Evolutionary conservation across 2,113 vertebrate species (phyloP), one percentile per base, ranked within the genome.

Genomic region (Electrona antarctica): DNA sequence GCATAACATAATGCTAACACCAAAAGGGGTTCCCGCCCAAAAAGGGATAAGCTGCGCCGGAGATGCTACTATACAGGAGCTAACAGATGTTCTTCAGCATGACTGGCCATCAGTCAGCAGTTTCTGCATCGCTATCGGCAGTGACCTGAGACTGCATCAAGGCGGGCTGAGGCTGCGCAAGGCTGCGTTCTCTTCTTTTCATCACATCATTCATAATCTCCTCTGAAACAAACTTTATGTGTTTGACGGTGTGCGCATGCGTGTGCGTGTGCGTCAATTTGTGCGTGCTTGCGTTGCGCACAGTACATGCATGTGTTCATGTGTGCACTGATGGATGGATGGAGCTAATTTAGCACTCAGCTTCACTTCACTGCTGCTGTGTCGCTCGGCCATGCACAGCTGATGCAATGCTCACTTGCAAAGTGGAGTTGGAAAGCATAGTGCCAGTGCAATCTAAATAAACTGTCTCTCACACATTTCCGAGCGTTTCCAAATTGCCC

Each of bases 381-480:
- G 75, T 71, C 77, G 60, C 68, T 68, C 60, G 59, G 62, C 13
- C 15, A 21, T 21, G 29, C 55, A 67, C 52, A 61, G 73, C 74
- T 78, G 61, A 75, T 73, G 71, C 72, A 81, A 69, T 52, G 56
- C 58, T 71, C 77, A 83, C 66, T 85, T 86, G 72, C 70, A 73
- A 82, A 85, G 75, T 66, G 69, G 52, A 75, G 74, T 41, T 41
- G 69, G 74, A 48, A 64, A n/a, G 13, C 71, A 73, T 55, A 56
- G 28, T 64, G 63, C 73, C 81, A 85, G 46, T 47, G 56, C 62
- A 78, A 73, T 87, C 75, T 85, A 87, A 91, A 88, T 79, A 90
- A 88, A 85, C 69, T 71, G 67, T 68, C 73, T 69, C 50, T 74
- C 74, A 86, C 55, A 59, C 10, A 47, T 80, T 83, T 75, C 60